A percentile compares a stretch with the other conserved stretches of the same genome.
Evolutionary conservation across 2,113 vertebrate species (phyloP).

Genomic region (Amblyornis subalaris): DNA sequence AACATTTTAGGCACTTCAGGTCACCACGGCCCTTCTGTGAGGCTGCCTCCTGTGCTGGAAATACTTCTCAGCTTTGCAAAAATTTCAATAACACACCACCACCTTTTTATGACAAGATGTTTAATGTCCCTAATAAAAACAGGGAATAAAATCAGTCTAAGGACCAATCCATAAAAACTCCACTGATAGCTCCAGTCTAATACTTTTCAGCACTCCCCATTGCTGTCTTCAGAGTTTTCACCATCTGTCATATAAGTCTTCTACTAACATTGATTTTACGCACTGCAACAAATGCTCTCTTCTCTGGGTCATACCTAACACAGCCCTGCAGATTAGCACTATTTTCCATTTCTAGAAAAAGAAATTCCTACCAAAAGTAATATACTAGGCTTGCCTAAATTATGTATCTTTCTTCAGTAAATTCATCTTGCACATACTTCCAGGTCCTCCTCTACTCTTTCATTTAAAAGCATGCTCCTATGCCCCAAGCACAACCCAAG

Average conservation of each 20-base stretch:
- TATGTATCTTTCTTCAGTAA: not conserved
- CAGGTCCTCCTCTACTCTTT: not conserved
- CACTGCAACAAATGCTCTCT: not conserved
- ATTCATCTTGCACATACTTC: not conserved
- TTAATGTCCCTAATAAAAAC: conserved; percentile 23
- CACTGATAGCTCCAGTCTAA: not conserved
- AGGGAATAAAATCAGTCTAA: not conserved
- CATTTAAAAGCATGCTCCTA: not conserved
- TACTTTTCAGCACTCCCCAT: not conserved
- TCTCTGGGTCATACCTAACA: not conserved
- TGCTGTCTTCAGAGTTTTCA: not conserved
- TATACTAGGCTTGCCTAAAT: not conserved
- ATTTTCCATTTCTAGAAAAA: not conserved
- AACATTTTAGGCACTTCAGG: not conserved
- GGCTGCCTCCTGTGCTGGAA: not conserved
- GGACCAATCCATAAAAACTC: not conserved
- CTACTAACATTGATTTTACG: not conserved
- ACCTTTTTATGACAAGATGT: not conserved
- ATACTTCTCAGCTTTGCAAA: not conserved
- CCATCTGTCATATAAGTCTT: not conserved
- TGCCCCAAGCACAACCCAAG: fast-evolving
- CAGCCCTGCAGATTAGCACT: not conserved
- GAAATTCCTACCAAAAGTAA: not conserved
- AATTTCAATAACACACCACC: not conserved
- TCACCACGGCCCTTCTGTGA: not conserved